Evolutionary conservation across 2,888 invertebrate genomes (phyloP).

Genomic region (Tipula helvola): DNA sequence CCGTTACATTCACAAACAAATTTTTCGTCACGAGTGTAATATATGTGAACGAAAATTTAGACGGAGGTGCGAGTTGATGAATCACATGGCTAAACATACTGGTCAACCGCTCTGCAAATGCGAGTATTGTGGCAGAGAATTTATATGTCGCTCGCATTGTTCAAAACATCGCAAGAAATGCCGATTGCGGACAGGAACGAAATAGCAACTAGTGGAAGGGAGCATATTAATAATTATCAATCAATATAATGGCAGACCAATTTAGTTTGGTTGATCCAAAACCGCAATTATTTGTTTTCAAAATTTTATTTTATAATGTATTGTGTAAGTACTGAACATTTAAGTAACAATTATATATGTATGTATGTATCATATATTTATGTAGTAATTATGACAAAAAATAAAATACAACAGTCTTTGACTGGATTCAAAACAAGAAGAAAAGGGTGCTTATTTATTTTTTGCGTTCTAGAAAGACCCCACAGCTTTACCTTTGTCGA

Average conservation of each 20-base stretch:
- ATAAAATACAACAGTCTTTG: no score
- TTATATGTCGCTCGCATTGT: conserved; percentile 24
- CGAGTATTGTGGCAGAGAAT: conserved; percentile 23
- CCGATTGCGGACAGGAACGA: conserved; percentile 14
- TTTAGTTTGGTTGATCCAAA: not conserved
- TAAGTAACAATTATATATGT: not conserved
- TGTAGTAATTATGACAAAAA: no score
- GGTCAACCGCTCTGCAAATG: conserved; percentile 23
- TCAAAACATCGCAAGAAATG: conserved; percentile 23
- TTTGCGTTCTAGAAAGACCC: no score
- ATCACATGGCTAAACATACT: conserved; percentile 24
- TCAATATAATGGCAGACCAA: not conserved
- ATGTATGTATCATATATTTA: no score
- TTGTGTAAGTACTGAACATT: not conserved
- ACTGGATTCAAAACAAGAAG: no score
- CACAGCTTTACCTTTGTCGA: not conserved
- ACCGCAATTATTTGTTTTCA: not conserved
- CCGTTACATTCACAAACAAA: conserved; percentile 16
- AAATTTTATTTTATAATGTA: not conserved
- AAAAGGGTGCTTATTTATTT: no score
- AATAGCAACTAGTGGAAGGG: not conserved
- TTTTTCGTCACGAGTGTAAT: conserved; percentile 14
- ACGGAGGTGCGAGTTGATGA: conserved; percentile 14
- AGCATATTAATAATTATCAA: not conserved
- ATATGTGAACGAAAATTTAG: conserved; percentile 16